These are phyloP conservation scores for Oxycera nigricornis DNA, from an alignment of 2,888 invertebrate genomes.

Conservation along the genomic window DNA sequence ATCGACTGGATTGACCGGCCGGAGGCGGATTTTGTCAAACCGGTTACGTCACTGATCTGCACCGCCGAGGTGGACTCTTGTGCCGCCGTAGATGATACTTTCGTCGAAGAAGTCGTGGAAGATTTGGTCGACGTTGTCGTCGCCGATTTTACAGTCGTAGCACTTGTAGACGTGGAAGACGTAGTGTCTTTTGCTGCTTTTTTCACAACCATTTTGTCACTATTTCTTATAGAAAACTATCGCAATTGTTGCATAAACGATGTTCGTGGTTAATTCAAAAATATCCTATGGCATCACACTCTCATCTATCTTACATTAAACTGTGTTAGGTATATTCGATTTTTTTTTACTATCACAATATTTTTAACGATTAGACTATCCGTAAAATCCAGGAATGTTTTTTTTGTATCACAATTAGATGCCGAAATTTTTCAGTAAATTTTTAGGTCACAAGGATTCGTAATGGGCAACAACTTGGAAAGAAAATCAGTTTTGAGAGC, in stretches of 20 bases:
- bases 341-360: constrained; percentile 29
- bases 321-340: constrained; percentile 2
- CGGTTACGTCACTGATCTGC: constrained; percentile 40
- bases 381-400: constrained; percentile 16
- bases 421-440: background rate
- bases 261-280: constrained; percentile 7
- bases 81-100: constrained; percentile 50
- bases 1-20: constrained; percentile 25
- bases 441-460: background rate
- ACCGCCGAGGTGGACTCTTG: background rate
- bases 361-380: background rate
- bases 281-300: constrained; percentile 19
- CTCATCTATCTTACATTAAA: background rate
- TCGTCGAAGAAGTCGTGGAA: constrained; percentile 64
- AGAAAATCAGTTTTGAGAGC: background rate
- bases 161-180: constrained; percentile 31
- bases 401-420: constrained; percentile 21
- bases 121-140: constrained; percentile 59
- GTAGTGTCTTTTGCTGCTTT: constrained; percentile 33
- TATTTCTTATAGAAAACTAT: background rate
- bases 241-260: constrained; percentile 1
- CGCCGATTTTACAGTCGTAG: constrained; percentile 50
- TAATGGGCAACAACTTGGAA: background rate
- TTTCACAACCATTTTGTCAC: constrained; percentile 39
- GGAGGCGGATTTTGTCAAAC: constrained; percentile 32